A percentile compares a stretch with the other conserved stretches of the same genome.
phyloP scores from a whole-genome alignment of 2,797 vertebrate species.

The Erithacus rubecula region DNA sequence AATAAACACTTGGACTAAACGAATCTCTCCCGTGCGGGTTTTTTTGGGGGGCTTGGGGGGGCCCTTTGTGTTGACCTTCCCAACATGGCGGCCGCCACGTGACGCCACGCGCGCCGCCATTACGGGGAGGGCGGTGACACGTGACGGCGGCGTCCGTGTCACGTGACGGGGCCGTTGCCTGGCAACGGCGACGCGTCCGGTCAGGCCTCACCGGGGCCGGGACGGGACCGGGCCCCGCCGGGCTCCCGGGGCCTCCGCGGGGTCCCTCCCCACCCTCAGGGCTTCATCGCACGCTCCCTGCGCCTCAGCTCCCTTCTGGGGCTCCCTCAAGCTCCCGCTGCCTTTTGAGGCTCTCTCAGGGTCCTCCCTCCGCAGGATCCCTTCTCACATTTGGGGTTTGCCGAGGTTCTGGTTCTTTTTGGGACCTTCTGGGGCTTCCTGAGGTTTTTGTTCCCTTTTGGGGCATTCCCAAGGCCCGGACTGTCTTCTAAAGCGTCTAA shows the following conservation, averaged over 20 bases:
- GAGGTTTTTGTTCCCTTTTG: not conserved
- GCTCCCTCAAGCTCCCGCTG: not conserved
- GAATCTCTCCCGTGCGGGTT: not conserved
- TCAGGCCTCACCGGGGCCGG: not conserved
- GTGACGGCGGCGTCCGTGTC: accelerated
- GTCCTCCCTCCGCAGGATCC: not conserved
- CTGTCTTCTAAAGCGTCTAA: not conserved
- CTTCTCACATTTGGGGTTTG: not conserved
- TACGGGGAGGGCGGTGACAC: accelerated
- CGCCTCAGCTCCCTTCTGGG: not conserved
- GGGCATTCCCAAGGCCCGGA: not conserved
- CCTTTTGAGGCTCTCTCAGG: not conserved
- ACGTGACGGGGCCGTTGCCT: accelerated
- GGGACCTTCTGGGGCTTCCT: not conserved
- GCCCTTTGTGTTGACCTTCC: accelerated
- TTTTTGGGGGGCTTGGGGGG: no score
- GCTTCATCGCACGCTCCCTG: not conserved
- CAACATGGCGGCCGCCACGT: not conserved
- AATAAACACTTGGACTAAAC: conserved; percentile 76
- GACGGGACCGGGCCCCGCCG: not conserved
- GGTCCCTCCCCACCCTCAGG: no score
- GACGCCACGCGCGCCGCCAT: accelerated
- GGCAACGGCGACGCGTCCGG: not conserved
- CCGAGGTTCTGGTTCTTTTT: accelerated
- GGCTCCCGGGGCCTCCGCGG: not conserved